A percentile compares a stretch with the other conserved stretches of the same genome.
Conservation (phyloP, 92 coral and sea anemone species). For the Pocillopora meandrina region DNA sequence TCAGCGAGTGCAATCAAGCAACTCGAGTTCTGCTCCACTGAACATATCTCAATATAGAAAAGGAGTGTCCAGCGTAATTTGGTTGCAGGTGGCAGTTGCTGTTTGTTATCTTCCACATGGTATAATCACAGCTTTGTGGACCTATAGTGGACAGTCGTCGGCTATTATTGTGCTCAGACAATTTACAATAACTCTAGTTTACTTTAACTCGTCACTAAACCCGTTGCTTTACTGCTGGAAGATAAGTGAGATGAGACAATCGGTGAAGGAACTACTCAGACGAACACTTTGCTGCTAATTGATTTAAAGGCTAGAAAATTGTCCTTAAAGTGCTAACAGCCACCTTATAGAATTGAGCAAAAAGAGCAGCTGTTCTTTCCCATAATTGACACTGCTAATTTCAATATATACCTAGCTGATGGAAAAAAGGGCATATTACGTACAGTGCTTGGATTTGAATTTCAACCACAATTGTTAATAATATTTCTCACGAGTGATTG, state of each 20-base stretch:
- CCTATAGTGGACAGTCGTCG: neutral
- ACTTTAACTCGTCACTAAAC: constrained; percentile 14
- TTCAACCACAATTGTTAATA: too few relatives aligned
- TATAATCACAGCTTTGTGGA: neutral
- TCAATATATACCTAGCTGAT: too few relatives aligned
- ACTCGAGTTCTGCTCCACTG: neutral
- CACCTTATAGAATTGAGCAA: too few relatives aligned
- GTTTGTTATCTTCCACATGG: constrained; percentile 23
- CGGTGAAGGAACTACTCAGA: constrained; percentile 1
- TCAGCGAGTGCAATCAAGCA: neutral
- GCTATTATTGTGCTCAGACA: neutral
- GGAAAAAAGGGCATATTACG: too few relatives aligned
- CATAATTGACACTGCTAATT: too few relatives aligned
- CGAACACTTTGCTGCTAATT: too few relatives aligned
- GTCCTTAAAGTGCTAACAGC: too few relatives aligned
- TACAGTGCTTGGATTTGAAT: too few relatives aligned
- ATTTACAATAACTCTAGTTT: constrained; percentile 5
- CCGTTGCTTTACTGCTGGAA: constrained; percentile 40
- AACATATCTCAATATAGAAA: constrained; percentile 18
- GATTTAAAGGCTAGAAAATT: too few relatives aligned
- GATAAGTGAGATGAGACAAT: constrained; percentile 12
- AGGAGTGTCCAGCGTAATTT: constrained; percentile 14
- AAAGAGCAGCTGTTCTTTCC: too few relatives aligned
- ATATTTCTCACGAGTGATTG: too few relatives aligned
- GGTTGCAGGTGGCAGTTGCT: constrained; percentile 18